A percentile compares a stretch with the other conserved stretches of the same genome.
Evolutionary conservation across 2,797 vertebrate species (phyloP).

Genomic region (Ctenopoma multispine): DNA sequence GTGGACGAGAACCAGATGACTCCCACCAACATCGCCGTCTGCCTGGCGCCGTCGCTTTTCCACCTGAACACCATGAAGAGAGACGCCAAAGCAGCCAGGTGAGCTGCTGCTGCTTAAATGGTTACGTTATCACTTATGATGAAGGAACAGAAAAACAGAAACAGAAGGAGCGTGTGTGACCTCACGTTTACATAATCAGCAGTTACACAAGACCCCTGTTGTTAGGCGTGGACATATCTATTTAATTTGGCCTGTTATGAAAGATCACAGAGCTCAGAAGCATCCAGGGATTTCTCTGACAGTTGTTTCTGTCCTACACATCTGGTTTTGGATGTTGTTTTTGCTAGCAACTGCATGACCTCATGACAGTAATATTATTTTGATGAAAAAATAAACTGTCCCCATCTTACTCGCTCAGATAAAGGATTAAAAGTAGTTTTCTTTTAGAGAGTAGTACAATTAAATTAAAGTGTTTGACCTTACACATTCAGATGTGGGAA

Average conservation of each 20-base stretch:
- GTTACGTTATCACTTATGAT: too few species aligned
- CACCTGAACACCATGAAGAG: conserved; percentile 88
- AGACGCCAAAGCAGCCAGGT: conserved; percentile 84
- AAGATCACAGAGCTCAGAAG: conserved; percentile 12
- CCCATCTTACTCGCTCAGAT: too few species aligned
- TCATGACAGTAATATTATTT: not conserved
- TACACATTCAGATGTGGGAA: too few species aligned
- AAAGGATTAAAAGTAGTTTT: too few species aligned
- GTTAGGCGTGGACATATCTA: not conserved
- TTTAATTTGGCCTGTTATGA: conserved; percentile 17
- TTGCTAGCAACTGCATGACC: not conserved
- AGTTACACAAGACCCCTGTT: conserved; percentile 31
- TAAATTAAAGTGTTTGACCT: too few species aligned
- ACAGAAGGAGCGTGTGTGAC: conserved; percentile 2
- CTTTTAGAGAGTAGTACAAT: too few species aligned
- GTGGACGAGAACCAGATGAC: conserved; percentile 93
- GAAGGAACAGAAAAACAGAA: not conserved
- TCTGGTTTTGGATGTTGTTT: conserved; percentile 9
- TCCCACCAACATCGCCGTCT: conserved; percentile 90
- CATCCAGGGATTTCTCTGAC: not conserved
- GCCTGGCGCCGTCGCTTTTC: conserved; percentile 91
- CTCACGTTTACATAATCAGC: conserved; percentile 21
- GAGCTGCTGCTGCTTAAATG: conserved; percentile 1
- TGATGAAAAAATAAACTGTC: too few species aligned
- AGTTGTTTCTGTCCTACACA: not conserved